Conservation (phyloP, 2,797 vertebrate genomes). For the Fringilla coelebs region DNA sequence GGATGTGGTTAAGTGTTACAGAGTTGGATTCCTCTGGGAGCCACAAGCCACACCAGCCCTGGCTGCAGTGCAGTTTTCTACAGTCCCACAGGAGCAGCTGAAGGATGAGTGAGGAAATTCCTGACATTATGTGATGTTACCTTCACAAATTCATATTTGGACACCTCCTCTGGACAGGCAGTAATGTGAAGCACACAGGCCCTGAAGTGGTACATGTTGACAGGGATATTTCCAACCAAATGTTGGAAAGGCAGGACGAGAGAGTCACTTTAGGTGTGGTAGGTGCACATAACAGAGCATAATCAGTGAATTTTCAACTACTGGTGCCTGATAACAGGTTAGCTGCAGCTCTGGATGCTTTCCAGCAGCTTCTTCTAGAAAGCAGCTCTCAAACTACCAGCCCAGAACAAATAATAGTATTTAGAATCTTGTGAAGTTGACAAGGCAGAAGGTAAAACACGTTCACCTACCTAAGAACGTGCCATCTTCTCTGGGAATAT, state of each 20-base stretch:
- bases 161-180: background rate
- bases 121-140: fast-evolving
- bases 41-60: no score
- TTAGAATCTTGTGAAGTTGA: background rate
- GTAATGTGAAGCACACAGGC: background rate
- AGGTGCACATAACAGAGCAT: fast-evolving
- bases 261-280: background rate
- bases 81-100: background rate
- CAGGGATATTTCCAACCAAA: background rate
- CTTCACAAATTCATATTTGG: background rate
- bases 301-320: background rate
- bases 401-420: background rate
- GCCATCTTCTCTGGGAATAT: background rate
- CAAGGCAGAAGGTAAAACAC: background rate
- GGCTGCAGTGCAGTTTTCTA: background rate
- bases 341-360: background rate
- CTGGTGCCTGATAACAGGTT: background rate
- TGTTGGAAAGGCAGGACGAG: background rate
- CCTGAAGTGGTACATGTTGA: background rate
- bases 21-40: background rate
- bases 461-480: background rate
- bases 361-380: background rate
- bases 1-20: background rate
- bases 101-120: background rate
- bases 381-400: background rate